Percentiles rank a stretch among this genome's conserved stretches.
Conservation (phyloP, 1,140 invertebrate genomes). For the Rhagoletis zephyria region DNA sequence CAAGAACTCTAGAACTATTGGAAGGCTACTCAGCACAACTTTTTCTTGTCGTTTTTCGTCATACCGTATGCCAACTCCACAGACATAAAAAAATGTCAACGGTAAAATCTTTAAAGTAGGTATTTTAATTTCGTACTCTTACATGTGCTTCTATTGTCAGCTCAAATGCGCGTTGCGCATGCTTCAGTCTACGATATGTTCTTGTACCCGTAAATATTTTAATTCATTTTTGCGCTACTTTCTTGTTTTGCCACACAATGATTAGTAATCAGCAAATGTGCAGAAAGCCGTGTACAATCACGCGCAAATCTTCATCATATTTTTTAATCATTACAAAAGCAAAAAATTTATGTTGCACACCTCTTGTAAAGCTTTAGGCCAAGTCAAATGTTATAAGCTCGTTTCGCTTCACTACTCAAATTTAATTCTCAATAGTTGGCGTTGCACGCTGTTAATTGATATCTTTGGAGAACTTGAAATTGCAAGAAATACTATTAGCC, state of each 20-base stretch:
- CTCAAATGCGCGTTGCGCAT: too few species aligned
- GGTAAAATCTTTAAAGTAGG: too few species aligned
- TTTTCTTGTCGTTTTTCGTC: too few species aligned
- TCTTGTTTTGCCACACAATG: not conserved
- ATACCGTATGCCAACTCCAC: too few species aligned
- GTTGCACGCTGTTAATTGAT: slow-evolving; percentile 31
- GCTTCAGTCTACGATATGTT: too few species aligned
- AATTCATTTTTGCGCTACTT: too few species aligned
- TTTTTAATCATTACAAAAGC: not conserved
- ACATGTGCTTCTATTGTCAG: too few species aligned
- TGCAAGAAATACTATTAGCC: not conserved
- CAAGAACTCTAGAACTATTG: too few species aligned
- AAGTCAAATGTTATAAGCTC: not conserved
- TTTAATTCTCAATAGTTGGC: not conserved
- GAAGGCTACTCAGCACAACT: too few species aligned
- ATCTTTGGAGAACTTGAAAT: not conserved
- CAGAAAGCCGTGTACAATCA: not conserved
- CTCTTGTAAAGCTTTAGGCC: not conserved
- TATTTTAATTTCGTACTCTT: too few species aligned
- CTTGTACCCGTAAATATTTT: too few species aligned
- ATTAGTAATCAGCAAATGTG: not conserved
- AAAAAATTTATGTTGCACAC: not conserved
- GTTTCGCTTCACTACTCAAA: slow-evolving; percentile 11
- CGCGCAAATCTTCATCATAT: not conserved
- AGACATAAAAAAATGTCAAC: too few species aligned